Percentiles rank a stretch among this genome's conserved stretches.
These are phyloP conservation scores for Carollia perspicillata DNA, from an alignment of 2,113 vertebrate genomes.

Conservation along the genomic window DNA sequence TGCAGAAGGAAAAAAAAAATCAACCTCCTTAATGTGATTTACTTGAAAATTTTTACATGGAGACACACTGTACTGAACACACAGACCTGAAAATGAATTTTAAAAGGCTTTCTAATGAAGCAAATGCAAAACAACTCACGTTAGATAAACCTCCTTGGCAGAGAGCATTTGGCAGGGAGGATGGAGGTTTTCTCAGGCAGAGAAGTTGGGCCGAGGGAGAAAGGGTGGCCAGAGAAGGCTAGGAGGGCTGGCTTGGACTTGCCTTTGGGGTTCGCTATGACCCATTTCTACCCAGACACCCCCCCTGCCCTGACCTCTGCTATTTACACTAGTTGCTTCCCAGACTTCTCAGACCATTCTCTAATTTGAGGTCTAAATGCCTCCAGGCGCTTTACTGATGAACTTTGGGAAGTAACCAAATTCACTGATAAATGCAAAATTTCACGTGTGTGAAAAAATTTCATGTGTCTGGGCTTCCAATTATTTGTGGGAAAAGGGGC, in stretches of 20 bases:
- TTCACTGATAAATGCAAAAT: background rate
- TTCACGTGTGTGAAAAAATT: background rate
- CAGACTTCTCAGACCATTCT: background rate
- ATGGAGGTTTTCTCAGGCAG: background rate
- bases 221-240: background rate
- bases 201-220: background rate
- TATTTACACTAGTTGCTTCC: background rate
- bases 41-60: background rate
- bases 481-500: background rate
- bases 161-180: background rate
- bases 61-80: slow-evolving; percentile 38
- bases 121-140: slow-evolving; percentile 17
- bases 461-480: background rate
- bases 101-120: slow-evolving; percentile 59
- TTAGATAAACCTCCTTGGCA: background rate
- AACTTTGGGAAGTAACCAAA: background rate
- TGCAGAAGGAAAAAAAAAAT: background rate
- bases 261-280: background rate
- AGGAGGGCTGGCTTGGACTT: background rate
- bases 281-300: background rate
- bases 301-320: background rate
- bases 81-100: slow-evolving; percentile 42
- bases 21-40: background rate
- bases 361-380: background rate
- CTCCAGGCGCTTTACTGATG: background rate